These are phyloP conservation scores for Alviniconcha strummeri DNA, from an alignment of 2,888 invertebrate genomes.

Conservation along the genomic window DNA sequence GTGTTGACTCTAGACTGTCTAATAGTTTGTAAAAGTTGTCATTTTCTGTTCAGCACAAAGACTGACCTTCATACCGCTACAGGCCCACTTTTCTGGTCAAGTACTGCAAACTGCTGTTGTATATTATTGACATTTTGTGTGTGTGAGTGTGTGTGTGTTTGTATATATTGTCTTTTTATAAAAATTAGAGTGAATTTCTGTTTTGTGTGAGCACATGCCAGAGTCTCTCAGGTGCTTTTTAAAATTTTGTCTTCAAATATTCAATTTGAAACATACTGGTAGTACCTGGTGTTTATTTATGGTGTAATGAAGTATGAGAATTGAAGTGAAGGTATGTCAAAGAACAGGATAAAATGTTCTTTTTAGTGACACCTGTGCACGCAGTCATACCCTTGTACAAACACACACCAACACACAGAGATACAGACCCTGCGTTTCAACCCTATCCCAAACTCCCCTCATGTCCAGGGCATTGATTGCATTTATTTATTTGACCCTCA, in stretches of 20 bases:
- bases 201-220: slow-evolving; percentile 1
- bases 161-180: too few species aligned
- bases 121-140: neutral
- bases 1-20: too few species aligned
- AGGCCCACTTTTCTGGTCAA: too few species aligned
- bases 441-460: too few species aligned
- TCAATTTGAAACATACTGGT: neutral
- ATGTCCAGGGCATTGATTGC: too few species aligned
- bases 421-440: neutral
- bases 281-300: neutral
- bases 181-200: too few species aligned
- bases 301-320: neutral
- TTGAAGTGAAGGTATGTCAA: neutral
- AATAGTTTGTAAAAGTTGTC: too few species aligned
- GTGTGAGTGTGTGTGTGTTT: too few species aligned
- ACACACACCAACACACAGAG: neutral
- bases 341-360: neutral
- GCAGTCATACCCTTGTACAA: neutral
- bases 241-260: neutral
- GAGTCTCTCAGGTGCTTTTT: slow-evolving; percentile 17
- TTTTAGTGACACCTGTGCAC: neutral
- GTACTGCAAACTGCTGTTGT: slow-evolving; percentile 4
- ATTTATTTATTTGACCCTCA: too few species aligned
- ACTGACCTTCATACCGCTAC: too few species aligned
- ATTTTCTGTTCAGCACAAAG: too few species aligned